A percentile compares a stretch with the other conserved stretches of the same genome.
phyloP scores from a whole-genome alignment of 1,140 invertebrate genomes.

The Acromyrmex charruanus region DNA sequence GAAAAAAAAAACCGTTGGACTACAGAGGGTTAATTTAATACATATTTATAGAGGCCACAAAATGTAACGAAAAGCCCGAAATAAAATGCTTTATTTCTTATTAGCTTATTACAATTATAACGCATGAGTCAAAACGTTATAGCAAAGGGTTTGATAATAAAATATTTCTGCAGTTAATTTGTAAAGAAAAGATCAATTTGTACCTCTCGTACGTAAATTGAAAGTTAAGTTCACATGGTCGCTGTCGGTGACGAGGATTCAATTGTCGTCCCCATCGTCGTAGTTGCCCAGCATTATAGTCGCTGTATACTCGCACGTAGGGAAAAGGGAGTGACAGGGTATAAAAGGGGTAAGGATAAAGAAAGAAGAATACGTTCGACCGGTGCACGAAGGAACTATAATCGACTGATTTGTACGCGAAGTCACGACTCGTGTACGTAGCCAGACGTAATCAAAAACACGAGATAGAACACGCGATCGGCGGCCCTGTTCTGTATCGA shows the following conservation, averaged over 20 bases:
- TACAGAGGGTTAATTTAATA: not conserved
- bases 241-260: not conserved
- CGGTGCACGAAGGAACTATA: slow-evolving; percentile 75
- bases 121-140: not conserved
- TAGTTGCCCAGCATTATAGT: slow-evolving; percentile 3
- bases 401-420: slow-evolving; percentile 79
- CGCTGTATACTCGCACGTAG: slow-evolving; percentile 32
- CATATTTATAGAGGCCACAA: not conserved
- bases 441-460: slow-evolving; percentile 77
- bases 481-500: slow-evolving; percentile 24
- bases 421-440: slow-evolving; percentile 77
- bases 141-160: not conserved
- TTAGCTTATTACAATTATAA: slow-evolving; percentile 14
- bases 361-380: slow-evolving; percentile 68
- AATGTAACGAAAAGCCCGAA: not conserved
- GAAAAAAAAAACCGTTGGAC: no score
- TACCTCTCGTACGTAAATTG: slow-evolving; percentile 24
- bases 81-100: not conserved
- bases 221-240: slow-evolving; percentile 23
- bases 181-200: not conserved
- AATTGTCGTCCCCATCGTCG: slow-evolving; percentile 2
- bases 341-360: slow-evolving; percentile 46
- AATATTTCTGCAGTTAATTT: slow-evolving; percentile 14
- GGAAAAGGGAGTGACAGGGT: not conserved
- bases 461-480: slow-evolving; percentile 70